Conservation (phyloP, 2,888 invertebrate genomes). For the Corbicula japonica region DNA sequence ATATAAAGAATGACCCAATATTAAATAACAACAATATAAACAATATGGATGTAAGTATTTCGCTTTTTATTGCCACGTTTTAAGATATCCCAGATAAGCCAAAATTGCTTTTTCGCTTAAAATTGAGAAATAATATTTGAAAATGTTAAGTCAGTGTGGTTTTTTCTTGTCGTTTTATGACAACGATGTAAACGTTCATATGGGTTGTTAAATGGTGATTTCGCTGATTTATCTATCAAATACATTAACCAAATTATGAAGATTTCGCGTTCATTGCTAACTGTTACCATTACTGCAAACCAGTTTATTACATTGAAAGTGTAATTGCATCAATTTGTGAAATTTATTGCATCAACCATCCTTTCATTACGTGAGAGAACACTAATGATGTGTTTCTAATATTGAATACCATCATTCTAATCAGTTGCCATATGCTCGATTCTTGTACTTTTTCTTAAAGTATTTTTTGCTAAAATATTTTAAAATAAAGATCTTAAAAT, state of each 20-base stretch:
- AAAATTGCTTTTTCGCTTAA: no score
- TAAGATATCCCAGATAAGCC: no score
- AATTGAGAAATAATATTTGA: not conserved
- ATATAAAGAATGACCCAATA: slow-evolving; percentile 50
- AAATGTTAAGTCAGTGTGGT: not conserved
- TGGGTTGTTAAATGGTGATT: slow-evolving; percentile 33
- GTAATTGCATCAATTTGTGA: slow-evolving; percentile 53
- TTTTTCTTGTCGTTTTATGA: slow-evolving; percentile 11
- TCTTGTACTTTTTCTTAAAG: no score
- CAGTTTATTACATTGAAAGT: slow-evolving; percentile 40
- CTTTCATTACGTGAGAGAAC: slow-evolving; percentile 31
- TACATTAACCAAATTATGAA: slow-evolving; percentile 49
- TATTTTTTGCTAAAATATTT: no score
- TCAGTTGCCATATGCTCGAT: no score
- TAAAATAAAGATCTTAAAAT: no score
- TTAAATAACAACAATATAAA: slow-evolving; percentile 62
- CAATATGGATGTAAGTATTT: slow-evolving; percentile 64
- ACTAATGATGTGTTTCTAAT: slow-evolving; percentile 32
- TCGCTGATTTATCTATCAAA: slow-evolving; percentile 27
- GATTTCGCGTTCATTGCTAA: slow-evolving; percentile 40
- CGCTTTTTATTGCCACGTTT: not conserved
- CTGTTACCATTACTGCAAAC: slow-evolving; percentile 28
- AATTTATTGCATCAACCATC: slow-evolving; percentile 33
- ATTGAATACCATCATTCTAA: no score
- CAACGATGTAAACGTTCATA: no score